A percentile compares a stretch with the other conserved stretches of the same genome.
Evolutionary conservation across 2,113 vertebrate genomes (phyloP).

Genomic region (Panurus biarmicus): DNA sequence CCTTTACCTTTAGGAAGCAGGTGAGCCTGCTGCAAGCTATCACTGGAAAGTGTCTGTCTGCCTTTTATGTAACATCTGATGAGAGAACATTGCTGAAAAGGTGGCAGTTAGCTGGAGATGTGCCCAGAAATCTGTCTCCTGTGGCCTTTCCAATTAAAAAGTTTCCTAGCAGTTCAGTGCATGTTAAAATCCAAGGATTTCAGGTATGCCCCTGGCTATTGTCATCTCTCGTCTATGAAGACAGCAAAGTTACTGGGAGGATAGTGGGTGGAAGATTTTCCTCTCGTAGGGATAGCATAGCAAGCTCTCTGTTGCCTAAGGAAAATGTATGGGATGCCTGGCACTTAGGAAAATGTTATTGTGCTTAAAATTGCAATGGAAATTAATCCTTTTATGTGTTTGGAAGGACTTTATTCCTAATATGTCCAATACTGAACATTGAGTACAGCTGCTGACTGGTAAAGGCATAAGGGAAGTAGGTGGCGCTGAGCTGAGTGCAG

Average conservation of each 20-base stretch:
- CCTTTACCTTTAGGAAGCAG: not conserved
- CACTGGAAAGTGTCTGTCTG: not conserved
- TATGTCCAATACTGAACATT: not conserved
- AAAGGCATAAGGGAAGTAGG: not conserved
- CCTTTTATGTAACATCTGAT: not conserved
- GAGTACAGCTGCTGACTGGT: not conserved
- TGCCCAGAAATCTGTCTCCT: not conserved
- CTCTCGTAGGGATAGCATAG: accelerated
- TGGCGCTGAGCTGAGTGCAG: not conserved
- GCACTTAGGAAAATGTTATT: not conserved
- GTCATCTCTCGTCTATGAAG: not conserved
- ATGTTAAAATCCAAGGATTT: not conserved
- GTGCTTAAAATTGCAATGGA: not conserved
- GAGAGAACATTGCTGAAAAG: not conserved
- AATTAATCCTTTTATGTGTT: not conserved
- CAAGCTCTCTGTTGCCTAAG: not conserved
- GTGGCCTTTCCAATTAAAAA: not conserved
- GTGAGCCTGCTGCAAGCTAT: not conserved
- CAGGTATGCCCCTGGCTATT: not conserved
- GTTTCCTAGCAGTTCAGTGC: not conserved
- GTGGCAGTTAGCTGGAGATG: not conserved
- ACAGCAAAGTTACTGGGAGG: not conserved
- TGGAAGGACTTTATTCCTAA: not conserved
- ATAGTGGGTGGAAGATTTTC: not conserved
- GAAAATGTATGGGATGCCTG: not conserved